Percentiles rank a stretch among this genome's conserved stretches.
These are phyloP conservation scores for Cotesia glomerata DNA, from an alignment of 1,140 invertebrate genomes.

Conservation along the genomic window DNA sequence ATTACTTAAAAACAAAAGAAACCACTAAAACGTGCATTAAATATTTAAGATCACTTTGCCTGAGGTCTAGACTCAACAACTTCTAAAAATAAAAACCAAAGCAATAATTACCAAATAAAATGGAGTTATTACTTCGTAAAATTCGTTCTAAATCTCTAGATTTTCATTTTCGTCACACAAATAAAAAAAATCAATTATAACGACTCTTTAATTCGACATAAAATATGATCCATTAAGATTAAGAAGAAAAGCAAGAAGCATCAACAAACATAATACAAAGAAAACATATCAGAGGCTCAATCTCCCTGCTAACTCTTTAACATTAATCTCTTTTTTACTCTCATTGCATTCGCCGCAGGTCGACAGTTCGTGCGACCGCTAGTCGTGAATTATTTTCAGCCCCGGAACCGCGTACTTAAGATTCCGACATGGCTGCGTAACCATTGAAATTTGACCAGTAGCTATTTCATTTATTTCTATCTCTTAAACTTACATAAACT, in stretches of 20 bases:
- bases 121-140: too few relatives aligned
- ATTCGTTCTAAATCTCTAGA: too few relatives aligned
- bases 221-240: too few relatives aligned
- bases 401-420: slow-evolving; percentile 52
- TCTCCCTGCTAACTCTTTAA: slow-evolving; percentile 6
- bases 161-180: too few relatives aligned
- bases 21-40: not conserved
- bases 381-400: slow-evolving; percentile 55
- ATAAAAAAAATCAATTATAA: not conserved
- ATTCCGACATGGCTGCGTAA: slow-evolving; percentile 38
- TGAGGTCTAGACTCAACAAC: too few relatives aligned
- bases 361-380: slow-evolving; percentile 57
- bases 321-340: slow-evolving; percentile 46
- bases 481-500: not conserved
- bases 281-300: slow-evolving; percentile 24
- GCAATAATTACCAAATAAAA: too few relatives aligned
- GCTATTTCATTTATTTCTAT: slow-evolving; percentile 10
- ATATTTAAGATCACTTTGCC: not conserved
- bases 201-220: not conserved
- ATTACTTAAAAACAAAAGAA: too few relatives aligned
- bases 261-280: not conserved
- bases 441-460: slow-evolving; percentile 21
- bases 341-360: slow-evolving; percentile 56
- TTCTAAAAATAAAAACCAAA: too few relatives aligned
- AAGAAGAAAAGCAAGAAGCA: not conserved